These are phyloP conservation scores for Helarctos malayanus DNA, from an alignment of 2,797 vertebrate species.

Conservation along the genomic window DNA sequence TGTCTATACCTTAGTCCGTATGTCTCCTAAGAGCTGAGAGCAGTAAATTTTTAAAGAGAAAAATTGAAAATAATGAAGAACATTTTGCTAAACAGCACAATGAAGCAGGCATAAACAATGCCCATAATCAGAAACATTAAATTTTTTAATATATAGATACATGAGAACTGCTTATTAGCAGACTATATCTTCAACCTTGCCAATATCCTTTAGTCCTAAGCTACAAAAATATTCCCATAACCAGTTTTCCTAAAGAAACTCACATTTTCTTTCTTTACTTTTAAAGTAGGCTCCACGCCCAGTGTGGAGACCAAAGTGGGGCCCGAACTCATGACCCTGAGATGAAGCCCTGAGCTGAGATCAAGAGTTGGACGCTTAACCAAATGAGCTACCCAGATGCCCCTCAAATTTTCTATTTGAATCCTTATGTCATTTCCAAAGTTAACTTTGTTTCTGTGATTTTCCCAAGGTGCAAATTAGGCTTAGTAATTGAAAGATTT, in stretches of 20 bases:
- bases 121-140: conserved; percentile 73
- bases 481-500: not conserved
- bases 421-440: conserved; percentile 54
- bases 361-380: not conserved
- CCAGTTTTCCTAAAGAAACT: conserved; percentile 49
- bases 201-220: conserved; percentile 31
- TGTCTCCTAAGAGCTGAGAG: conserved; percentile 99
- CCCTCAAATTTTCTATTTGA: conserved; percentile 19
- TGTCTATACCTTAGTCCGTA: conserved; percentile 97
- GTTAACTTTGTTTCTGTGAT: conserved; percentile 63
- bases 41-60: conserved; percentile 94
- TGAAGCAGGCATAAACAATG: conserved; percentile 77
- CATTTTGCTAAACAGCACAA: conserved; percentile 86
- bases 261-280: not conserved
- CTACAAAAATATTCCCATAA: conserved; percentile 60
- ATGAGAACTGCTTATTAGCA: conserved; percentile 49
- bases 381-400: not conserved
- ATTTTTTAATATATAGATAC: conserved; percentile 53
- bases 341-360: not conserved
- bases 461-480: conserved; percentile 37
- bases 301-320: not conserved
- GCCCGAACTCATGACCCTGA: not conserved
- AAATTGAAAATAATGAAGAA: conserved; percentile 90
- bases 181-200: conserved; percentile 23
- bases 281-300: not conserved